phyloP scores from a whole-genome alignment of 1,140 invertebrate genomes.

The Bicyclus anynana region DNA sequence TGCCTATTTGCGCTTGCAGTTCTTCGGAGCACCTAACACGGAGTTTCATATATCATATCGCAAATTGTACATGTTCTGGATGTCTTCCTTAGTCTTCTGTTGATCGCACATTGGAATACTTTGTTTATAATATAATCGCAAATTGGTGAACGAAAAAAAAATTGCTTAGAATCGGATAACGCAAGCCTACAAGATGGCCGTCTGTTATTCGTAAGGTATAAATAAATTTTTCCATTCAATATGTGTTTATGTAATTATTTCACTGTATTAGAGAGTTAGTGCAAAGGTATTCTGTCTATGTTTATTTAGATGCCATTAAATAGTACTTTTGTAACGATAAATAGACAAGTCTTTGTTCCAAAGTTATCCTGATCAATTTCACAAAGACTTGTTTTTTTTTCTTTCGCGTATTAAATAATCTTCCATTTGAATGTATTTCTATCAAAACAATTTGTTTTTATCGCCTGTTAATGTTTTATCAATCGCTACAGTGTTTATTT shows the following conservation, averaged over 20 bases:
- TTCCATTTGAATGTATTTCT: not conserved
- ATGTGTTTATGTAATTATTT: constrained; percentile 26
- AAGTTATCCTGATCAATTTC: constrained; percentile 14
- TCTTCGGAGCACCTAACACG: constrained; percentile 45
- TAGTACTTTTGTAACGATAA: constrained; percentile 17
- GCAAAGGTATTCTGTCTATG: constrained; percentile 22
- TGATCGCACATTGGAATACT: constrained; percentile 32
- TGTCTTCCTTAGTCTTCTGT: constrained; percentile 38
- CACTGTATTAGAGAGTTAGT: constrained; percentile 23
- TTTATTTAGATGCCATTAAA: constrained; percentile 26
- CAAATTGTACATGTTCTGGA: constrained; percentile 45
- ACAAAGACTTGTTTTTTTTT: constrained; percentile 12
- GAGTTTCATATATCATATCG: constrained; percentile 44
- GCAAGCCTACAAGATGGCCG: constrained; percentile 76
- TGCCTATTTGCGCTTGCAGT: constrained; percentile 64
- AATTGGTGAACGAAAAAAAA: constrained; percentile 55
- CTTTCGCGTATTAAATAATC: not conserved
- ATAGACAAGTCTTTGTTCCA: constrained; percentile 53
- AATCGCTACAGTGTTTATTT: not conserved
- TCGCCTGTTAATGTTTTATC: not conserved
- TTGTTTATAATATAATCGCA: constrained; percentile 42
- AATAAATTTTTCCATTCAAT: constrained; percentile 51
- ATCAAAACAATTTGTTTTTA: not conserved
- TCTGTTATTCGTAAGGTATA: constrained; percentile 76
- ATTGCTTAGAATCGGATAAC: constrained; percentile 69